Conservation (phyloP, 2,888 invertebrate genomes). For the Trachelus troglodyta region DNA sequence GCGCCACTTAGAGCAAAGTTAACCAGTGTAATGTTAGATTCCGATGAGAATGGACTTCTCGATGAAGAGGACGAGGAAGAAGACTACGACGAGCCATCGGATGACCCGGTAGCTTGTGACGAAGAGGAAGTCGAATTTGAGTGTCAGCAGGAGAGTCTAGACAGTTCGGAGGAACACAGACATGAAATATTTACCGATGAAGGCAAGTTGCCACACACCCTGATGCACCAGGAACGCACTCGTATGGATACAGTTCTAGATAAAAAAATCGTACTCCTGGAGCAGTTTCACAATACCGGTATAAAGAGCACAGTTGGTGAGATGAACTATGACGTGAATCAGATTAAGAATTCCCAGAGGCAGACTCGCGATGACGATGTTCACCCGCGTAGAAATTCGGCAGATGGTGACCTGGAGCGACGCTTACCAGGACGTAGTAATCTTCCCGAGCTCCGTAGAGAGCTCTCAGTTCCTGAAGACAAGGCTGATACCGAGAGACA, state of each 20-base stretch:
- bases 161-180: neutral
- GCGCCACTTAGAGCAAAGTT: conserved; percentile 64
- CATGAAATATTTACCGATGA: neutral
- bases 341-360: neutral
- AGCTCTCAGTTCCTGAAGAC: conserved; percentile 47
- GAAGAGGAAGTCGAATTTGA: too few relatives aligned
- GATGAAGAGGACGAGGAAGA: conserved; percentile 16
- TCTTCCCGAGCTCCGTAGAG: conserved; percentile 37
- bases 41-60: conserved; percentile 25
- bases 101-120: conserved; percentile 8
- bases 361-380: neutral
- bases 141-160: conserved; percentile 6
- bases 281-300: conserved; percentile 13
- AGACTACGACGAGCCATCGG: conserved; percentile 12
- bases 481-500: conserved; percentile 52
- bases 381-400: conserved; percentile 7
- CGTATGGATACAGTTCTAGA: neutral
- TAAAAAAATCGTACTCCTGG: neutral
- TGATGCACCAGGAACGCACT: neutral
- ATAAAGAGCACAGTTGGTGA: conserved; percentile 35
- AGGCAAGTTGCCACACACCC: neutral
- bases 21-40: conserved; percentile 33
- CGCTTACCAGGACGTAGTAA: conserved; percentile 30
- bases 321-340: conserved; percentile 12
- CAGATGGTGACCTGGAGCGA: conserved; percentile 1